A percentile compares a stretch with the other conserved stretches of the same genome.
phyloP scores from a whole-genome alignment of 2,888 invertebrate genomes.

The Calameuta filiformis region DNA sequence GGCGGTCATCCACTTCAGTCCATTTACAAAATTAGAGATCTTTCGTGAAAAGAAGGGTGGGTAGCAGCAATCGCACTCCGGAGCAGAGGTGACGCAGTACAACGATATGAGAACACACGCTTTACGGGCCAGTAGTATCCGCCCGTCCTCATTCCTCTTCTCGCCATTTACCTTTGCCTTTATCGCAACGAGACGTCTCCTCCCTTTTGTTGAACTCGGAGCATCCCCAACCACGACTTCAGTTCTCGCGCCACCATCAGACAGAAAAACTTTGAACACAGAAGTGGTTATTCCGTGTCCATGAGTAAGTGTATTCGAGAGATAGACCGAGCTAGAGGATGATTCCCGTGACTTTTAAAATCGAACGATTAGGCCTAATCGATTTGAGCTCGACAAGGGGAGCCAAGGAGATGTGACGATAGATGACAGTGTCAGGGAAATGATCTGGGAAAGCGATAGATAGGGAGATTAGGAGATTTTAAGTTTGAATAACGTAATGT shows the following conservation, averaged over 20 bases:
- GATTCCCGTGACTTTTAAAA: not conserved
- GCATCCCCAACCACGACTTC: not conserved
- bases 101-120: conserved; percentile 18
- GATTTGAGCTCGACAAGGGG: not conserved
- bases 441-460: not conserved
- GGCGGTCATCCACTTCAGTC: conserved; percentile 9
- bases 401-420: not conserved
- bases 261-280: conserved; percentile 54
- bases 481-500: not conserved
- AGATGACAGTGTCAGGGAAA: not conserved
- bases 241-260: not conserved
- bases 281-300: conserved; percentile 61
- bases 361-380: not conserved
- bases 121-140: not conserved
- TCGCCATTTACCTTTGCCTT: not conserved
- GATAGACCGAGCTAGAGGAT: not conserved
- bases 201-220: not conserved
- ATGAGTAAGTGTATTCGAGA: conserved; percentile 20
- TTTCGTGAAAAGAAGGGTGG: conserved; percentile 23
- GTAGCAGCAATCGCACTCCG: conserved; percentile 30
- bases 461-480: not conserved
- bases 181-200: not conserved
- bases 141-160: conserved; percentile 17
- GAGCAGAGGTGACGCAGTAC: conserved; percentile 36
- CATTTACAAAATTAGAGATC: conserved; percentile 52